Evolutionary conservation across 53 echinoderm and acorn worm species (phyloP).

Genomic region (Astropecten irregularis): DNA sequence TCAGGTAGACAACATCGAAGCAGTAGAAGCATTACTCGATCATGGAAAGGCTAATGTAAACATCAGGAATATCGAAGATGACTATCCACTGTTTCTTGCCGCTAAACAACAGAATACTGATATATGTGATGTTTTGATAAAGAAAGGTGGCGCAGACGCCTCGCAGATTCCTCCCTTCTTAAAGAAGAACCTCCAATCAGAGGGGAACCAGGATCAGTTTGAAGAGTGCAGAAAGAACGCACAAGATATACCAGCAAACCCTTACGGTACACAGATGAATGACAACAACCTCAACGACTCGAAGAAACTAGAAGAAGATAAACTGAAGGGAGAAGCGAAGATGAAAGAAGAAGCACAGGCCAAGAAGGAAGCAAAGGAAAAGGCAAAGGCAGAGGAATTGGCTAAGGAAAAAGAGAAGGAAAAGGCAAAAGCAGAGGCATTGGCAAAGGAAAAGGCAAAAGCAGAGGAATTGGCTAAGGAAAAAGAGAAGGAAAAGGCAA

Average conservation of each 20-base stretch:
- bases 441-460: not conserved
- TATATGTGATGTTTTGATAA: slow-evolving; percentile 79
- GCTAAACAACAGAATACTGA: slow-evolving; percentile 83
- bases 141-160: slow-evolving; percentile 61
- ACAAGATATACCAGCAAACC: slow-evolving; percentile 21
- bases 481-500: not conserved
- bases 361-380: not conserved
- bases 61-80: slow-evolving; percentile 63
- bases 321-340: not conserved
- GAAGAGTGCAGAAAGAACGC: slow-evolving; percentile 41
- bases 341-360: not conserved
- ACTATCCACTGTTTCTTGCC: slow-evolving; percentile 77
- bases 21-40: slow-evolving; percentile 57
- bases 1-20: slow-evolving; percentile 74
- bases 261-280: not conserved
- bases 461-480: not conserved
- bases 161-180: slow-evolving; percentile 62
- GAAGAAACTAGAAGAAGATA: not conserved
- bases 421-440: not conserved
- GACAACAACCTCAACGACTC: not conserved
- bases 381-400: not conserved
- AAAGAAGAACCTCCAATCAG: slow-evolving; percentile 59
- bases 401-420: not conserved
- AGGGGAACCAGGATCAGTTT: slow-evolving; percentile 9
- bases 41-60: slow-evolving; percentile 55